Evolutionary conservation across 2,113 vertebrate species (phyloP), one percentile per base, ranked within the genome.

Genomic region (Oryzias curvinotus): DNA sequence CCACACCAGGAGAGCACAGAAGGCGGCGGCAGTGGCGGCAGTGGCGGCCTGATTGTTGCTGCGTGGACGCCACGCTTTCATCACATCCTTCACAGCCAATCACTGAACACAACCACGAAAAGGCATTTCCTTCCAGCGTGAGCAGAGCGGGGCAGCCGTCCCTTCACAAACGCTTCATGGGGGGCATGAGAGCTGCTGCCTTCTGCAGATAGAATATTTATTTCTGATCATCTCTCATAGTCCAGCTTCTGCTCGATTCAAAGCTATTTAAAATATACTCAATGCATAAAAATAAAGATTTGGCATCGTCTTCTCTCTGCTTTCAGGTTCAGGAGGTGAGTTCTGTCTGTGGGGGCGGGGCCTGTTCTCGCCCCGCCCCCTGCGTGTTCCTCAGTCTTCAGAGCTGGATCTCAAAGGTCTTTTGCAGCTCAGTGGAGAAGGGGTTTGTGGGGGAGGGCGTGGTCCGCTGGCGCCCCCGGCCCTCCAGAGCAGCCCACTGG

Each of bases 241-340:
- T 28, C 26, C 26, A 28, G 26, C 92, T 91, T 94, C 91, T 94
- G 90, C 95, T 94, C 94, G 90, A 95, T 94, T 91, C 93, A 94
- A 92, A 95, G 94, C 95, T 97, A 97, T 97, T 97, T 98, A 98
- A 99, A 99, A 99, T 98, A 99, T 96, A 97, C 93, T 96, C 94
- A 95, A 96, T 95, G 95, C 97, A 98, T 98, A 99, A 99, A 99
- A 99, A 99, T 98, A 99, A 98, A 98, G 94, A 97, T 98, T 99
- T 98, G 96, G 95, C 96, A 96, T 97, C 88, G 88, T 94, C 85
- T 91, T 68, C 73, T 85, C 57, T 81, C 54, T 62, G 81, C 82
- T 87, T 36, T 65, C 48, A 5, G 28, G 62, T 5, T 15, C 50
- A 52, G 1, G 14, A 52, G 57, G 59, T 47, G 65, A 57, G 56